Evolutionary conservation across 2,888 invertebrate genomes (phyloP).

Genomic region (Drosophila diplacantha): DNA sequence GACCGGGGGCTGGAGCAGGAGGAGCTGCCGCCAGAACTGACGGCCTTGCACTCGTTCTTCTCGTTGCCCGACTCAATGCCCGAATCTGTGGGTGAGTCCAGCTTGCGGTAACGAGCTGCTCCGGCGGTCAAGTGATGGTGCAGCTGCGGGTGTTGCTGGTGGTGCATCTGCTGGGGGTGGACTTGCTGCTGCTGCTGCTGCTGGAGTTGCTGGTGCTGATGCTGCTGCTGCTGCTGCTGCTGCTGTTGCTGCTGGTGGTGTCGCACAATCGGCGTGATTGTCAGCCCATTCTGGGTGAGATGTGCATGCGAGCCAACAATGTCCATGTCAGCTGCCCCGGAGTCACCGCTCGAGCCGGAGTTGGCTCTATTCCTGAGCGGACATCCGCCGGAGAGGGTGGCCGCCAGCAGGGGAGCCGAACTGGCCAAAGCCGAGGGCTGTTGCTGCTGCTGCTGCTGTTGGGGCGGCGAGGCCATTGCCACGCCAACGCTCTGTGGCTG

Average conservation of each 20-base stretch:
- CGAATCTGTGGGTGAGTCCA: constrained; percentile 94
- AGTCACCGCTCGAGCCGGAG: constrained; percentile 88
- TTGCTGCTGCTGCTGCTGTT: constrained; percentile 80
- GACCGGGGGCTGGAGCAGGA: constrained; percentile 92
- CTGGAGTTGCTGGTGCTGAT: constrained; percentile 49
- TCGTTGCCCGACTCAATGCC: constrained; percentile 96
- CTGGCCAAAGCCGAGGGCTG: constrained; percentile 82
- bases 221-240: constrained; percentile 50
- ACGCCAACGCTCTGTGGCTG: constrained; percentile 24
- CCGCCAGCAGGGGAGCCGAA: constrained; percentile 85
- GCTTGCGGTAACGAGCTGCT: constrained; percentile 84
- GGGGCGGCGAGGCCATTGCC: constrained; percentile 76
- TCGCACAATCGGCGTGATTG: constrained; percentile 83
- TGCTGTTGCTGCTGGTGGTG: constrained; percentile 66
- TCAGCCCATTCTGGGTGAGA: constrained; percentile 85
- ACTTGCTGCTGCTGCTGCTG: constrained; percentile 62
- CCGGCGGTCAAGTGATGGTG: constrained; percentile 72
- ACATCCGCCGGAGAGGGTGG: constrained; percentile 84
- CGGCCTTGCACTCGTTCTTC: constrained; percentile 88
- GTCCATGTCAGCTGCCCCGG: constrained; percentile 82
- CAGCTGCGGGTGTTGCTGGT: constrained; percentile 59
- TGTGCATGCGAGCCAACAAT: constrained; percentile 83
- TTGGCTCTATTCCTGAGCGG: constrained; percentile 88
- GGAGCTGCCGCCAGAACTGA: constrained; percentile 84
- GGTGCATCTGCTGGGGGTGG: constrained; percentile 54